Evolutionary conservation across 64 coral and sea anemone genomes (phyloP).

Genomic region (Orbicella faveolata): DNA sequence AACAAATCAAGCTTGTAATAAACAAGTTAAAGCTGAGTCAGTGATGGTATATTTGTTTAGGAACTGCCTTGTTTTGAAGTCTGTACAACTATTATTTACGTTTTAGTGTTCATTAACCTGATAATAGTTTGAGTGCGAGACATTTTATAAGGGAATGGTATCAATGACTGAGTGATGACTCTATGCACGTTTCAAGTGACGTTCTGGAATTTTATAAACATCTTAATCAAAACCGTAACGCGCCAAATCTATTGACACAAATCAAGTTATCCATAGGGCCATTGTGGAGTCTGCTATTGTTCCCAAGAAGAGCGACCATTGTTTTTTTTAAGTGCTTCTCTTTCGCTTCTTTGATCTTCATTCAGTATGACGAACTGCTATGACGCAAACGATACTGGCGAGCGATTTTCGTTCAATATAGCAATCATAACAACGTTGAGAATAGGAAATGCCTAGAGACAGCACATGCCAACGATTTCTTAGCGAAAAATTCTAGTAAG

Average conservation of each 20-base stretch:
- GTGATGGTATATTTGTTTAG: too few species aligned
- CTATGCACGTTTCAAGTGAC: neutral
- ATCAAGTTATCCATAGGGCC: neutral
- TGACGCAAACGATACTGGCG: conserved; percentile 21
- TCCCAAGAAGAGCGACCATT: neutral
- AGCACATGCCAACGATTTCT: conserved; percentile 19
- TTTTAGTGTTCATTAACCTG: neutral
- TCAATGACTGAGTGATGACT: neutral
- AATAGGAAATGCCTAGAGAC: neutral
- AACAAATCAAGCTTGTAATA: too few species aligned
- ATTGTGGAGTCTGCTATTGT: neutral
- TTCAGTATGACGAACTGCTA: neutral
- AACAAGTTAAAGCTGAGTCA: too few species aligned
- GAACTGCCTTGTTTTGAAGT: too few species aligned
- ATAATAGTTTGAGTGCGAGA: neutral
- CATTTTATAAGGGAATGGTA: neutral
- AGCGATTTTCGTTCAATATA: neutral
- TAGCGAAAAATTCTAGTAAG: neutral
- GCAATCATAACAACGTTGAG: neutral
- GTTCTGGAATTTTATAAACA: neutral
- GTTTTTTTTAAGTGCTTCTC: conserved; percentile 5
- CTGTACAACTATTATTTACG: too few species aligned
- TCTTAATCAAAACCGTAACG: neutral
- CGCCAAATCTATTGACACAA: neutral
- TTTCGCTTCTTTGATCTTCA: neutral